These are phyloP conservation scores for Clunio marinus DNA, from an alignment of 2,888 invertebrate species.

Conservation along the genomic window DNA sequence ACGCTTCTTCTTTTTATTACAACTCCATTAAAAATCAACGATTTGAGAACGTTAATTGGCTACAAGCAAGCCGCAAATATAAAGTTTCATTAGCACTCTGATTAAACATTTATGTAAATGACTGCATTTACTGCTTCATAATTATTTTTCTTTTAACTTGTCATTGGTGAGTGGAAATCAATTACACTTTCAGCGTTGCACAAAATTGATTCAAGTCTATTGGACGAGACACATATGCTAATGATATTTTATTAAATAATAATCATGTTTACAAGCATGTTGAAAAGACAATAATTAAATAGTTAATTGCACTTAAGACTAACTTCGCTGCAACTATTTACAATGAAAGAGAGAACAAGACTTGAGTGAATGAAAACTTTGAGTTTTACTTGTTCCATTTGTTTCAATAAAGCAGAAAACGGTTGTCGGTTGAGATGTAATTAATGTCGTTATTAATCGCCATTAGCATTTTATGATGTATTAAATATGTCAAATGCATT, in stretches of 20 bases:
- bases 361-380: too few species aligned
- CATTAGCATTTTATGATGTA: constrained; percentile 36
- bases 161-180: constrained; percentile 16
- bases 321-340: too few species aligned
- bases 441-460: constrained; percentile 34
- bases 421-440: constrained; percentile 8
- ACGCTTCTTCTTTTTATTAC: too few species aligned
- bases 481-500: constrained; percentile 38
- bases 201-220: not conserved
- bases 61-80: constrained; percentile 11
- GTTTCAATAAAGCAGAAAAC: too few species aligned
- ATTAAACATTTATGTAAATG: constrained; percentile 26
- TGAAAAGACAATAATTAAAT: constrained; percentile 36
- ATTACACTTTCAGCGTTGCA: constrained; percentile 9
- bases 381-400: too few species aligned
- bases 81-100: constrained; percentile 31
- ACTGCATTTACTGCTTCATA: not conserved
- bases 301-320: not conserved
- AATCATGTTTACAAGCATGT: constrained; percentile 38
- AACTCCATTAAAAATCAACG: too few species aligned
- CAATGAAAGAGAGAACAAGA: too few species aligned
- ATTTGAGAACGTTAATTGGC: too few species aligned
- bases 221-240: constrained; percentile 21
- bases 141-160: not conserved
- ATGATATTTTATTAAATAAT: constrained; percentile 36